Conservation (phyloP, 2,797 vertebrate genomes). For the Enoplosus armatus region DNA sequence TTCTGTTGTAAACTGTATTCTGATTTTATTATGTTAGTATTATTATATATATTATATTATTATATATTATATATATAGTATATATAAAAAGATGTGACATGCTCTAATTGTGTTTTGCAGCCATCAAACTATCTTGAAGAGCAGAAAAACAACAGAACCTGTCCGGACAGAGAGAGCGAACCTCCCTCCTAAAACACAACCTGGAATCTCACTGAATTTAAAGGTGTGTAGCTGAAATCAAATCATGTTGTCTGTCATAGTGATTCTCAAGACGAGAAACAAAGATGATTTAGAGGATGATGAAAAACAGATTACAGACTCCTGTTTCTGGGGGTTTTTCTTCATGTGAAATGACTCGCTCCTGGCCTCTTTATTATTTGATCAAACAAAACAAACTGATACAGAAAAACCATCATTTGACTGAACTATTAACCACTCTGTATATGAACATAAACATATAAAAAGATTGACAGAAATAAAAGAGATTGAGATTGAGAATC, state of each 20-base stretch:
- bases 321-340: neutral
- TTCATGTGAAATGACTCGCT: neutral
- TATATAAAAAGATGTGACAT: neutral
- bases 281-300: neutral
- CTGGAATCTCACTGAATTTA: constrained; percentile 76
- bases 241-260: neutral
- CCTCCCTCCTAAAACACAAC: constrained; percentile 58
- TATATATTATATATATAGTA: neutral
- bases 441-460: neutral
- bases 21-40: neutral
- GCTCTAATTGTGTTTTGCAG: constrained; percentile 67
- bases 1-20: neutral
- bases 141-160: constrained; percentile 68
- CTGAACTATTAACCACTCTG: neutral
- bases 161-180: constrained; percentile 73
- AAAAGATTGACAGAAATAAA: neutral
- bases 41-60: neutral
- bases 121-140: constrained; percentile 75
- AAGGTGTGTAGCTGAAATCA: constrained; percentile 74
- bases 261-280: neutral
- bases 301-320: neutral
- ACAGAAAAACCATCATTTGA: neutral
- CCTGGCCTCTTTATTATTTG: neutral
- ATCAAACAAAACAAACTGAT: neutral
- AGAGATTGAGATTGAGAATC: neutral